Evolutionary conservation across 2,797 vertebrate genomes (phyloP).

Genomic region (Lophius americanus): DNA sequence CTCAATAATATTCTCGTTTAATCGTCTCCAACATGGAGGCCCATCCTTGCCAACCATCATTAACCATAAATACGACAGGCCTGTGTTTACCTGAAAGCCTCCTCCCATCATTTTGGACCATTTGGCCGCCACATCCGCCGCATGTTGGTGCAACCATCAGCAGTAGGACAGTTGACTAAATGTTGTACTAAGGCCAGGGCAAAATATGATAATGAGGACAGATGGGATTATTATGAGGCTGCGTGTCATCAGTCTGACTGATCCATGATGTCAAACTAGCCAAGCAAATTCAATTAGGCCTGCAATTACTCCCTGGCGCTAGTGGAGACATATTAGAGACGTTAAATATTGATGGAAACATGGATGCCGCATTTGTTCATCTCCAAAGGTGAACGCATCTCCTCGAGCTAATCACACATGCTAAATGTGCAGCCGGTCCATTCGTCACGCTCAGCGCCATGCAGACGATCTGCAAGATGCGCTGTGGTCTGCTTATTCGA

Average conservation of each 20-base stretch:
- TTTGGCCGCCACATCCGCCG: slow-evolving; percentile 1
- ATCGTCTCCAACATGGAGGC: slow-evolving; percentile 5
- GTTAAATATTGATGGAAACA: slow-evolving; percentile 86
- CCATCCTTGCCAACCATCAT: slow-evolving; percentile 4
- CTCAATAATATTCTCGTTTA: background rate
- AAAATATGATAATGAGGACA: slow-evolving; percentile 82
- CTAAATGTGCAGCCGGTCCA: slow-evolving; percentile 58
- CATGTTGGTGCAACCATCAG: slow-evolving; percentile 28
- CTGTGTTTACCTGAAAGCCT: background rate
- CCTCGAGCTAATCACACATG: slow-evolving; percentile 75
- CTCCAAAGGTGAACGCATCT: slow-evolving; percentile 82
- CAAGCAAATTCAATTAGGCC: slow-evolving; percentile 87
- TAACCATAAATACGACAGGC: background rate
- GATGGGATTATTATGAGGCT: slow-evolving; percentile 84
- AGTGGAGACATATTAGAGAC: slow-evolving; percentile 81
- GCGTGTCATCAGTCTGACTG: slow-evolving; percentile 83
- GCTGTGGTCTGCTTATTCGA: background rate
- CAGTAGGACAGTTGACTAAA: slow-evolving; percentile 63
- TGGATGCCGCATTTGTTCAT: slow-evolving; percentile 81
- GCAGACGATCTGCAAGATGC: slow-evolving; percentile 3
- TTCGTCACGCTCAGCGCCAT: slow-evolving; percentile 38
- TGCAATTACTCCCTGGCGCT: slow-evolving; percentile 81
- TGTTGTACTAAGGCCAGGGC: slow-evolving; percentile 69
- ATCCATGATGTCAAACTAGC: slow-evolving; percentile 82
- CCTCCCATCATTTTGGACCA: slow-evolving; percentile 19